A percentile compares a stretch with the other conserved stretches of the same genome.
Conservation (phyloP, 92 coral and sea anemone species). For the Epizoanthus rinbou region DNA sequence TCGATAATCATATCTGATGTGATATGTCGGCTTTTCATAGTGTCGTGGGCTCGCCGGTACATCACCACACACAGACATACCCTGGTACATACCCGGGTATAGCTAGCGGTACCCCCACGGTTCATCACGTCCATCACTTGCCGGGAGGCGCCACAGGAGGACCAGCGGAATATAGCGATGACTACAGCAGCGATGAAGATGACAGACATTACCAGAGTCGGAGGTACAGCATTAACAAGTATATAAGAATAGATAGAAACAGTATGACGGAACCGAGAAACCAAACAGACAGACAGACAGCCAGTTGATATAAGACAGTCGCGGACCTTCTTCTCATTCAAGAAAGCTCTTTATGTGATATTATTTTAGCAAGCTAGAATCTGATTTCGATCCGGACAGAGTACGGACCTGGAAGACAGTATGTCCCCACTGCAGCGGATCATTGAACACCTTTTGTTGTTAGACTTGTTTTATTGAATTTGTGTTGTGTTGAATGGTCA, state of each 20-base stretch:
- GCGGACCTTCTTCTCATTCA: too few species aligned
- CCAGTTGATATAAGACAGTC: too few species aligned
- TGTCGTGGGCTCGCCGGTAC: slow-evolving; percentile 63
- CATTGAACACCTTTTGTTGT: too few species aligned
- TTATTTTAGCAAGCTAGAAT: too few species aligned
- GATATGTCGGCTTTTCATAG: slow-evolving; percentile 6
- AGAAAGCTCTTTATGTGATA: too few species aligned
- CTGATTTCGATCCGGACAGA: too few species aligned
- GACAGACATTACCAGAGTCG: slow-evolving; percentile 55
- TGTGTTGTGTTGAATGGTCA: too few species aligned
- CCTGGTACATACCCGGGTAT: slow-evolving; percentile 73
- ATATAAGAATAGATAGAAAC: too few species aligned
- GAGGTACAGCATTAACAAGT: slow-evolving; percentile 4
- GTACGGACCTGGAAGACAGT: too few species aligned
- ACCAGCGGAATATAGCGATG: slow-evolving; percentile 61
- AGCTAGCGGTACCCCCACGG: slow-evolving; percentile 62
- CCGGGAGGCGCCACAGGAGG: slow-evolving; percentile 67
- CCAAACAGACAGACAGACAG: neutral
- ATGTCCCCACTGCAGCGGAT: too few species aligned
- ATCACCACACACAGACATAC: slow-evolving; percentile 90
- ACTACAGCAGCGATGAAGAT: slow-evolving; percentile 80
- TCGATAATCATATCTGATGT: neutral
- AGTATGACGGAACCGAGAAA: neutral
- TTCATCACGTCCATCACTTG: slow-evolving; percentile 83
- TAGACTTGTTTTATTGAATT: too few species aligned